These are phyloP conservation scores for Hydrolagus colliei DNA, from an alignment of 2,797 vertebrate species.

Conservation along the genomic window DNA sequence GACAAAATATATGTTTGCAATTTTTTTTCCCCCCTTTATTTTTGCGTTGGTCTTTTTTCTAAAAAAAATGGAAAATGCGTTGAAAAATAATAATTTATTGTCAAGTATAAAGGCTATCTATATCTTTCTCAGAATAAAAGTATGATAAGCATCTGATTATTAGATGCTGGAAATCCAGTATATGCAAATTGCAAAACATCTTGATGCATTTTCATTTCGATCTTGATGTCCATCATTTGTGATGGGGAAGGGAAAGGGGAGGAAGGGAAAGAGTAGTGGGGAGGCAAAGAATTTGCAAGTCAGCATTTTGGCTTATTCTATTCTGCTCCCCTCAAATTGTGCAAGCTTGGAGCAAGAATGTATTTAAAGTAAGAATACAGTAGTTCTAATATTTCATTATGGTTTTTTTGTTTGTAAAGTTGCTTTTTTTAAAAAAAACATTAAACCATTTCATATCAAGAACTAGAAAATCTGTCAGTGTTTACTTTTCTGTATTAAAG, in stretches of 20 bases:
- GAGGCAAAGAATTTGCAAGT: not conserved
- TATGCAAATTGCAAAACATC: slow-evolving; percentile 31
- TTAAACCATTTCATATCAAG: slow-evolving; percentile 31
- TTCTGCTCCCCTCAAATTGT: not conserved
- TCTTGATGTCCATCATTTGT: slow-evolving; percentile 1
- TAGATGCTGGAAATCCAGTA: slow-evolving; percentile 29
- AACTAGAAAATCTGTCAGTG: too few species aligned
- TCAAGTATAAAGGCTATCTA: slow-evolving; percentile 30
- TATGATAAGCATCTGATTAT: slow-evolving; percentile 31
- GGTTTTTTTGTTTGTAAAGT: slow-evolving; percentile 20
- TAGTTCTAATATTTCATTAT: slow-evolving; percentile 28
- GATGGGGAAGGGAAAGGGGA: too few species aligned
- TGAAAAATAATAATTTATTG: slow-evolving; percentile 30
- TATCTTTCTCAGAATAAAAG: slow-evolving; percentile 28
- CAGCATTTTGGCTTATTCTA: not conserved
- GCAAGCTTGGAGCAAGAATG: slow-evolving; percentile 9
- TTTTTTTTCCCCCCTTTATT: slow-evolving; percentile 9
- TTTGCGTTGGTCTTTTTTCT: not conserved
- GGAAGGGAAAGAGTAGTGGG: not conserved
- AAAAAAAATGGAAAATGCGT: slow-evolving; percentile 19
- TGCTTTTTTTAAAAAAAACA: slow-evolving; percentile 26
- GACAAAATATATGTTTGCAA: slow-evolving; percentile 26
- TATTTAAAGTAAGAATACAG: not conserved
- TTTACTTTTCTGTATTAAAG: too few species aligned
- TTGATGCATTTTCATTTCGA: slow-evolving; percentile 29